Evolutionary conservation across 2,888 invertebrate genomes (phyloP).

Genomic region (Silvanus unidentatus): DNA sequence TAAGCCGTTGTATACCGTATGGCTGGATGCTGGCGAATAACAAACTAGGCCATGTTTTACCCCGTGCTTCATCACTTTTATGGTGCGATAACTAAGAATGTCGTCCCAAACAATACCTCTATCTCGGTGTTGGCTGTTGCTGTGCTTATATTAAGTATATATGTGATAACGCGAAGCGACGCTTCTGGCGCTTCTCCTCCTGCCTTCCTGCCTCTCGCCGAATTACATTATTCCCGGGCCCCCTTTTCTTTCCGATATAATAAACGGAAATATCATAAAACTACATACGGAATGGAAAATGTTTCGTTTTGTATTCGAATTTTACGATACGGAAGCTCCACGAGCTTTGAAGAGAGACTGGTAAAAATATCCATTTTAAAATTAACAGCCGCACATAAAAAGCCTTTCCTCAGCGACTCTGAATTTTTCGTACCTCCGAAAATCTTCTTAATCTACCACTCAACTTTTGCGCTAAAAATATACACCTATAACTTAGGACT

Average conservation of each 20-base stretch:
- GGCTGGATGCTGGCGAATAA: conserved; percentile 32
- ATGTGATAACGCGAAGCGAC: conserved; percentile 18
- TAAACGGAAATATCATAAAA: background rate
- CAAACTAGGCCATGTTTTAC: conserved; percentile 43
- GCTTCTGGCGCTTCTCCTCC: conserved; percentile 9
- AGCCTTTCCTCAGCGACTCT: too few species aligned
- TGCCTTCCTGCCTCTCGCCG: conserved; percentile 1
- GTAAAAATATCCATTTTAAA: too few species aligned
- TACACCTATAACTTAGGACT: too few species aligned
- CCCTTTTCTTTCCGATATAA: background rate
- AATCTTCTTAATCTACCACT: too few species aligned
- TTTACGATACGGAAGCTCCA: too few species aligned
- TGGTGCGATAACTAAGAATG: conserved; percentile 39
- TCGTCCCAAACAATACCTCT: conserved; percentile 21
- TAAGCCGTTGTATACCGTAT: conserved; percentile 37
- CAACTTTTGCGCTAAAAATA: too few species aligned
- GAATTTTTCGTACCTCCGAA: too few species aligned
- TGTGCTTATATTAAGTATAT: conserved; percentile 15
- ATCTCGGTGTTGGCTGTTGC: conserved; percentile 6
- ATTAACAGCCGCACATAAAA: too few species aligned
- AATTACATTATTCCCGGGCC: background rate
- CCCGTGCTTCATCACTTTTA: conserved; percentile 44
- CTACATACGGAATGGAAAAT: too few species aligned
- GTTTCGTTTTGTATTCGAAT: too few species aligned
- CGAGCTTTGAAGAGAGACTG: too few species aligned